phyloP scores from a whole-genome alignment of 35 echinoderm and acorn worm genomes.

The Apostichopus japonicus region DNA sequence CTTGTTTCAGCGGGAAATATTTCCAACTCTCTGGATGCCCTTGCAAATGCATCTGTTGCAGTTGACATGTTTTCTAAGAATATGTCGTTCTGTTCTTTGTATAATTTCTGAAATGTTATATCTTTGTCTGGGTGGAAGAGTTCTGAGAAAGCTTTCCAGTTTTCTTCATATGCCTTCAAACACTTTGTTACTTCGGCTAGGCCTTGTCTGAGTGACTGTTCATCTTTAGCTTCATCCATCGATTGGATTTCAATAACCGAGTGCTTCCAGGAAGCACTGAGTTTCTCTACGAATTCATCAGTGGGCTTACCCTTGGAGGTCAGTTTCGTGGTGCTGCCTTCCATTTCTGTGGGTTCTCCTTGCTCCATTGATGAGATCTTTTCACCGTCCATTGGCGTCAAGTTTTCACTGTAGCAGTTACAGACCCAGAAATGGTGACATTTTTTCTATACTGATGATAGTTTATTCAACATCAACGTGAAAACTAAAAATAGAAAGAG shows the following conservation, averaged over 20 bases:
- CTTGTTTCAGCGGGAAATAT: background rate
- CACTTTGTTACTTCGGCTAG: background rate
- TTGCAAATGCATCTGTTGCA: background rate
- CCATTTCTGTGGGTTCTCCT: background rate
- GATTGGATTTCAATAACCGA: background rate
- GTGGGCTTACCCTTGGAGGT: background rate
- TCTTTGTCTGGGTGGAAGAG: background rate
- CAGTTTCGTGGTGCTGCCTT: background rate
- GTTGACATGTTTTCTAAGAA: conserved; percentile 19
- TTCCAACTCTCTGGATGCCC: conserved; percentile 5
- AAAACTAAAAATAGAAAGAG: no score
- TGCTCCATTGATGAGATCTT: background rate
- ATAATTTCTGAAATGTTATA: background rate
- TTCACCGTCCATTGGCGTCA: background rate
- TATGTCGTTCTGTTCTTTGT: background rate
- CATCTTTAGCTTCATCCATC: background rate
- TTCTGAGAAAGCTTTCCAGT: background rate
- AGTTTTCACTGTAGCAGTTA: background rate
- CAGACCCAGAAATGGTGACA: no score
- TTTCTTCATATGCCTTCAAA: background rate
- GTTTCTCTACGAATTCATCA: background rate
- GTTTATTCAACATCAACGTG: no score
- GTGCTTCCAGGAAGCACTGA: background rate
- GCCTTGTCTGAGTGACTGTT: background rate
- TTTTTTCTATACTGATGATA: no score